These are phyloP conservation scores for Ciconia maguari DNA, from an alignment of 2,113 vertebrate genomes.

Conservation along the genomic window DNA sequence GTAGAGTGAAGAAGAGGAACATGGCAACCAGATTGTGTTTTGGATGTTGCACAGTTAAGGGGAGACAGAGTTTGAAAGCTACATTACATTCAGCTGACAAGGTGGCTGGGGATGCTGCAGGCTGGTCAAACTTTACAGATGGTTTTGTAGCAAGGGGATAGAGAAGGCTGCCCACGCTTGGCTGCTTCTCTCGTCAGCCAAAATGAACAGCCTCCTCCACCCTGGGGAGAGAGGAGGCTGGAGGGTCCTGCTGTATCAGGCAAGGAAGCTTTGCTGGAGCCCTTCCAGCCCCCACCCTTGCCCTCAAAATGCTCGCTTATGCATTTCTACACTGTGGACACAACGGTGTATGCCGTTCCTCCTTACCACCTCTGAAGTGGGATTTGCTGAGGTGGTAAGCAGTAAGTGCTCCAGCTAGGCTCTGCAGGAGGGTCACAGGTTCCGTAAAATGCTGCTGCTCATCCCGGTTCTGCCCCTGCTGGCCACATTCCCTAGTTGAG, in stretches of 20 bases:
- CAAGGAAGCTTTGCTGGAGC: not conserved
- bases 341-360: rapidly evolving
- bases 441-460: not conserved
- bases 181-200: not conserved
- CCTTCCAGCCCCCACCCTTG: not conserved
- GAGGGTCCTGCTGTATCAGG: not conserved
- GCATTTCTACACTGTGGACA: not conserved
- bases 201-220: not conserved
- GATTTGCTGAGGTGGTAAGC: not conserved
- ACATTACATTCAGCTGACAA: not conserved
- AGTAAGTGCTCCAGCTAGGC: not conserved
- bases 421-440: not conserved
- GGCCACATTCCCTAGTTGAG: not conserved
- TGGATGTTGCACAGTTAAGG: not conserved
- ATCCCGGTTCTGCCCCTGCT: rapidly evolving
- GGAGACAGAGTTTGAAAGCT: not conserved
- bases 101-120: not conserved
- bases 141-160: not conserved
- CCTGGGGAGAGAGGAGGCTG: not conserved
- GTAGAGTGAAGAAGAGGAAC: not conserved
- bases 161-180: not conserved
- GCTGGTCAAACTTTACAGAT: not conserved
- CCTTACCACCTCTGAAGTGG: not conserved
- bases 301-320: not conserved
- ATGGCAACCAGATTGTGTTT: not conserved